Base-by-base conservation (phyloP, 2,113 vertebrate species). In the Eubucco bourcierii region DNA sequence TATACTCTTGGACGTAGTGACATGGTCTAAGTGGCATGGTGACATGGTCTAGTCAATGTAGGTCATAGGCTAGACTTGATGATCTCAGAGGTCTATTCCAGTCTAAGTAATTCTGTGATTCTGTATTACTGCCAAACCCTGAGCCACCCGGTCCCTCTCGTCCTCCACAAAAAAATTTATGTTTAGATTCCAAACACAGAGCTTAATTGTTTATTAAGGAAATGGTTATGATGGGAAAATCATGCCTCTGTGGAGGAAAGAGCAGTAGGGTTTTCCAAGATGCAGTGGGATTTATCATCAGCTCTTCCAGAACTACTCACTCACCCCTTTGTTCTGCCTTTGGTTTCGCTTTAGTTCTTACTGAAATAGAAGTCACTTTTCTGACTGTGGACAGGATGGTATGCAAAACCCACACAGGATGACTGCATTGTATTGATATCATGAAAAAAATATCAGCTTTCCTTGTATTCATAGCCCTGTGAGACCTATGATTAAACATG, bases 141-240 rank as follows among this genome's bases (percentile, higher is more conserved):
- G 68, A 94, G 81, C 91, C 33, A 64, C 72, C 14, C 75, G 84
- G 41, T 71, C 77, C 47, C 84, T 77, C 61, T 85, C 60, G 77
- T 41, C 60, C 64, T 91, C 19, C 3, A 3, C 90, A 74, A 70
- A 24, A 4, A 39, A 75, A 94, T 91, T 18, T 65, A 91, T 81
- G 65, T 93, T 96, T 94, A 86, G 80, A 88, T 91, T 91, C 53
- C 66, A 94, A 91, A 90, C 61, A 88, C 85, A 91, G 89, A 88
- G 76, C 65, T 85, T 94, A 95, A 84, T 94, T 94, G 93, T 96
- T 96, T 95, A 91, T 91, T 88, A 95, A 93, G 94, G 91, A 96
- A 94, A 87, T 83, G 79, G 87, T 85, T 94, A 76, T 67, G 76
- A 94, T 80, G 84, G 58, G 76, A 84, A 94, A 92, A 96, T 93